Base-by-base conservation (phyloP, 2,113 vertebrate genomes). In the Tetrao urogallus region DNA sequence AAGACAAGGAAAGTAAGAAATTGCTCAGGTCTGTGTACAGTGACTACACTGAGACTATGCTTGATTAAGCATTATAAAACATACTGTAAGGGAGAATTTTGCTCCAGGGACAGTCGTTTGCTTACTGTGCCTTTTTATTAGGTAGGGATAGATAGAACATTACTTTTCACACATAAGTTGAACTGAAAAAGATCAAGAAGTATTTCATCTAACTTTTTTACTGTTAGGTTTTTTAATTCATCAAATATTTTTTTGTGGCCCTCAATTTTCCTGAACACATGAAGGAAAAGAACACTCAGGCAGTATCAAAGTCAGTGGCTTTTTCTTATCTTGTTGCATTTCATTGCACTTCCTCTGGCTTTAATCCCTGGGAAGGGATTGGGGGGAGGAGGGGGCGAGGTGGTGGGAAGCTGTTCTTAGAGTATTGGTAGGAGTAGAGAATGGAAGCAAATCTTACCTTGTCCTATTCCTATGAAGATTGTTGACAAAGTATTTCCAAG, bases 191-290 rank as follows among this genome's bases (percentile, higher is more conserved):
- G 80, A 93, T 86, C 74, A 92, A 90, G 73, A 90, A 88, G 34
- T 42, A 82, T 96, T 97, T 96, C 61, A 95, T 95, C 89, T 86
- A 92, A 47, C 80, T 61, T 70, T 95, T 87, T 94, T 94, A 80
- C 47, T 86, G 56, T 70, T 92, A 38, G 3, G 1, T 70, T 92
- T 90, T 93, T 94, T 80, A 94, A 93, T 89, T 95, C 50, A 74
- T 77, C 10, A 1, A 67, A n/a, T 88, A 18, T 63, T 90, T 85
- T 91, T 76, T 54, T 54, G 64, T 61, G 32, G 57, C 72, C 42
- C 70, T 86, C 3, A 2, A 57, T 91, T 95, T 95, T 88, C 50
- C 65, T 16, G 22, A 80, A 14, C 61, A 70, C 34, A 87, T 63
- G 43, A 94, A 81, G 72, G 79, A 82, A 91, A 91, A 89, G 77